phyloP scores from a whole-genome alignment of 2,113 vertebrate genomes.

The Clarias gariepinus region DNA sequence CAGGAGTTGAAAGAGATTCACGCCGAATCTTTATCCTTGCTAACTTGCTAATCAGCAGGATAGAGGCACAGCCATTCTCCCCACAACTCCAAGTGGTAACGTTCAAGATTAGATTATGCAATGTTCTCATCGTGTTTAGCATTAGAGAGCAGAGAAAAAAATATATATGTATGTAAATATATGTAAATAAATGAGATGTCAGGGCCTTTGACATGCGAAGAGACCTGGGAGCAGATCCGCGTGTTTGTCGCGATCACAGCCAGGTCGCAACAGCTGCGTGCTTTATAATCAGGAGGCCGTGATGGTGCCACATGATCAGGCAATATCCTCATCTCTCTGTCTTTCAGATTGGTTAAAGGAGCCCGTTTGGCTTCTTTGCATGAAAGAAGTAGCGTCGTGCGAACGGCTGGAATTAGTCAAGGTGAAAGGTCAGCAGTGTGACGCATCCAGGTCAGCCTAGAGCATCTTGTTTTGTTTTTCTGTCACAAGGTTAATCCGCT shows the following conservation, averaged over 20 bases:
- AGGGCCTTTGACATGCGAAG: conserved; percentile 55
- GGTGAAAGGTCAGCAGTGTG: conserved; percentile 56
- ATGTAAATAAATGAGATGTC: conserved; percentile 44
- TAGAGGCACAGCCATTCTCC: not conserved
- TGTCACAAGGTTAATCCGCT: conserved; percentile 14
- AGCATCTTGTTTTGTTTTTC: not conserved
- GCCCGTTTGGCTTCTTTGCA: conserved; percentile 1
- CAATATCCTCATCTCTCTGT: conserved; percentile 56
- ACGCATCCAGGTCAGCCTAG: conserved; percentile 50
- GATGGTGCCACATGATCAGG: conserved; percentile 65
- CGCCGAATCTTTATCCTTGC: not conserved
- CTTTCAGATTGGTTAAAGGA: conserved; percentile 10
- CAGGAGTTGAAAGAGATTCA: not conserved
- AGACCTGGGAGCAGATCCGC: conserved; percentile 50
- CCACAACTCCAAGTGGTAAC: not conserved
- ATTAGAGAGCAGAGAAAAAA: too few relatives aligned
- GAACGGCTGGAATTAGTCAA: conserved; percentile 42
- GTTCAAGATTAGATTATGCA: not conserved
- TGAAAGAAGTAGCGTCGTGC: not conserved
- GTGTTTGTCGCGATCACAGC: conserved; percentile 53
- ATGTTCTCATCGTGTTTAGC: not conserved
- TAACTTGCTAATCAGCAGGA: not conserved
- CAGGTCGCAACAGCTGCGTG: conserved; percentile 63
- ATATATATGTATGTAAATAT: not conserved
- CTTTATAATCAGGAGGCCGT: conserved; percentile 64